These are phyloP conservation scores for Sinocyclocheilus anshuiensis DNA, from an alignment of 2,113 vertebrate genomes.

Conservation along the genomic window DNA sequence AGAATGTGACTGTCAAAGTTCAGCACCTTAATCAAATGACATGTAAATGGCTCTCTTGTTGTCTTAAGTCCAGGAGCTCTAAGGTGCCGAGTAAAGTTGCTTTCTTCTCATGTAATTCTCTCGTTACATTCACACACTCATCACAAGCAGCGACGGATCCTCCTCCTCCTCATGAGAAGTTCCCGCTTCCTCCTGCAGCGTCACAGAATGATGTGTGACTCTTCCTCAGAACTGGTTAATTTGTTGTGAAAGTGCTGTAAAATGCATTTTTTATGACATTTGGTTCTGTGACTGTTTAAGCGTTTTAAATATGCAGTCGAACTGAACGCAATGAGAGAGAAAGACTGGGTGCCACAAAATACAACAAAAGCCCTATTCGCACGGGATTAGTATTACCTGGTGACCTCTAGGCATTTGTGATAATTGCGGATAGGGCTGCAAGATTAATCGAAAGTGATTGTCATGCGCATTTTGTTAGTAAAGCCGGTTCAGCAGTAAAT, in stretches of 20 bases:
- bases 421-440: no score
- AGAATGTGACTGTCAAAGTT: neutral
- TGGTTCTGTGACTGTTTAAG: neutral
- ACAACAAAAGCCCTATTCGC: no score
- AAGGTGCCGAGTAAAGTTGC: neutral
- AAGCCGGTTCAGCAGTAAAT: no score
- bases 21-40: neutral
- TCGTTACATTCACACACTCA: neutral
- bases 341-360: neutral
- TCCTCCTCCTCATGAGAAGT: neutral
- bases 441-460: no score
- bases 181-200: neutral
- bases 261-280: neutral
- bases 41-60: neutral
- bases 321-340: neutral
- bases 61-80: neutral
- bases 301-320: neutral
- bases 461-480: no score
- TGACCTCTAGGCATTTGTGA: no score
- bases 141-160: neutral
- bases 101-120: constrained; percentile 12
- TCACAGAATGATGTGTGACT: neutral
- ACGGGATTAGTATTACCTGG: no score
- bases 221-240: neutral
- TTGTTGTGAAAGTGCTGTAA: neutral